phyloP scores from a whole-genome alignment of 2,113 vertebrate species.

The Sialia sialis region DNA sequence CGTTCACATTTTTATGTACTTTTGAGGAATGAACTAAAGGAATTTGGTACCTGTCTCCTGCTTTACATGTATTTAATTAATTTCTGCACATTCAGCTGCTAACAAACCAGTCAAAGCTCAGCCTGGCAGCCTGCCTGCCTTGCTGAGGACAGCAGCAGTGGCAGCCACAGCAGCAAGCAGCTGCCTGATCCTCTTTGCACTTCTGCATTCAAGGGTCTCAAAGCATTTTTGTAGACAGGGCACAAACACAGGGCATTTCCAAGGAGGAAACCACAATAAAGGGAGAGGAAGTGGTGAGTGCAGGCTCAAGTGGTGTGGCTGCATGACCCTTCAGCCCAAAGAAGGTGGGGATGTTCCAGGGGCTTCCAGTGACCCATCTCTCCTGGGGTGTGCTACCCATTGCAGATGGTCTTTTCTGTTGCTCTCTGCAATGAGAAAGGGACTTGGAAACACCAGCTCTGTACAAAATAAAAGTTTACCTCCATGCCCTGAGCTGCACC shows the following conservation, averaged over 20 bases:
- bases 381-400: neutral
- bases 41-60: neutral
- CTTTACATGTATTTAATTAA: neutral
- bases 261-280: neutral
- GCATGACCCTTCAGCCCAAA: neutral
- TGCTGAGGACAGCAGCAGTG: neutral
- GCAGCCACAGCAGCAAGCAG: neutral
- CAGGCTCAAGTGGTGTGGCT: rapidly evolving
- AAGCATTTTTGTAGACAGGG: neutral
- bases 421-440: neutral
- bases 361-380: rapidly evolving
- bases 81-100: neutral
- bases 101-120: neutral
- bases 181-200: neutral
- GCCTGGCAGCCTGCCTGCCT: neutral
- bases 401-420: neutral
- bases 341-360: neutral
- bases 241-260: too few species aligned
- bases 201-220: neutral
- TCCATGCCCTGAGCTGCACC: neutral
- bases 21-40: neutral
- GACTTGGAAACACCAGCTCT: neutral
- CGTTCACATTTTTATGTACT: neutral
- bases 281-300: neutral
- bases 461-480: neutral